A percentile compares a stretch with the other conserved stretches of the same genome.
These are phyloP conservation scores for Smutsia temminckii DNA, from an alignment of 2,797 vertebrate species.

Conservation along the genomic window DNA sequence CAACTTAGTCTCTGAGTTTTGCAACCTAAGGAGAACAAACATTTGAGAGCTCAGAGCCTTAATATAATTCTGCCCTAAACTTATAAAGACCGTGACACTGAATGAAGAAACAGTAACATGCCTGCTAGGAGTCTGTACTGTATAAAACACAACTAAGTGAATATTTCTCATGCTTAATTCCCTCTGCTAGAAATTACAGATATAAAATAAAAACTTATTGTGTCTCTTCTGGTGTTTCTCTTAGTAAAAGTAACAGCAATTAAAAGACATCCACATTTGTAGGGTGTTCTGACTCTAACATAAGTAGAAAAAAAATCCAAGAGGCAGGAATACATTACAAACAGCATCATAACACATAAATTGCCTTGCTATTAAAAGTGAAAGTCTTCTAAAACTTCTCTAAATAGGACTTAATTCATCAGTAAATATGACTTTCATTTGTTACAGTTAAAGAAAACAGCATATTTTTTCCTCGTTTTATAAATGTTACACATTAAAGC, in stretches of 20 bases:
- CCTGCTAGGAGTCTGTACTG: neutral
- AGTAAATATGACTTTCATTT: constrained; percentile 14
- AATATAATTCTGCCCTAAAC: neutral
- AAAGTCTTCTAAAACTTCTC: constrained; percentile 7
- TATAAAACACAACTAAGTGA: neutral
- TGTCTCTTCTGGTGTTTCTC: neutral
- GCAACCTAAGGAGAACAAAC: neutral
- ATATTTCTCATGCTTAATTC: constrained; percentile 16
- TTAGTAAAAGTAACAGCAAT: neutral
- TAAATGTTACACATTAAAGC: constrained; percentile 21
- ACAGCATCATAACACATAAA: neutral
- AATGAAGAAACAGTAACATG: neutral
- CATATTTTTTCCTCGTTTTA: constrained; percentile 43
- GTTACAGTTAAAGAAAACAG: constrained; percentile 10
- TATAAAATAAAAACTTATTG: neutral
- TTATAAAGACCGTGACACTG: constrained; percentile 43
- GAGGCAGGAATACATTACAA: neutral
- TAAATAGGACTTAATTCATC: neutral
- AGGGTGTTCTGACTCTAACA: neutral
- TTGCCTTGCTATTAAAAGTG: constrained; percentile 10
- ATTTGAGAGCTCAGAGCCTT: neutral
- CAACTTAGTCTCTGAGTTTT: neutral
- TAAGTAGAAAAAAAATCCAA: neutral
- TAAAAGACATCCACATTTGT: neutral
- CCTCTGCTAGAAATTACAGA: neutral